phyloP scores from a whole-genome alignment of 2,113 vertebrate genomes.

The Rhea americana region DNA sequence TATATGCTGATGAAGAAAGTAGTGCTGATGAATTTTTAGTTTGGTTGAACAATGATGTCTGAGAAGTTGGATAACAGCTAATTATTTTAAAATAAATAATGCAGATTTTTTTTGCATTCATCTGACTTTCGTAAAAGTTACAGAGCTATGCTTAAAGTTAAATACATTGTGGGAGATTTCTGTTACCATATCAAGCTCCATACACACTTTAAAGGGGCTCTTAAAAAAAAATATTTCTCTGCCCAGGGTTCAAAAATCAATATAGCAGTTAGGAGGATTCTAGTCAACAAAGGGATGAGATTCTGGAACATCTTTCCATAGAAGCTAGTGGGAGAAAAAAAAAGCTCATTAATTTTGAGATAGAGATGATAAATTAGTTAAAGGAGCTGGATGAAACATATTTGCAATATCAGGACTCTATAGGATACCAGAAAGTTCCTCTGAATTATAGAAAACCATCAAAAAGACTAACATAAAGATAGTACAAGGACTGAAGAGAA shows the following conservation, averaged over 20 bases:
- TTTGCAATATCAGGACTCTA: background rate
- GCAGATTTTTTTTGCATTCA: background rate
- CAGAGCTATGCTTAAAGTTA: background rate
- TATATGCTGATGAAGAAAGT: background rate
- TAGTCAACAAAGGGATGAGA: slow-evolving; percentile 25
- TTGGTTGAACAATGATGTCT: background rate
- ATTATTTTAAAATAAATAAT: background rate
- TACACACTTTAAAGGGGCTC: background rate
- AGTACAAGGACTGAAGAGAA: background rate
- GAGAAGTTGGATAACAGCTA: background rate
- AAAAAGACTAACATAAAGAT: background rate
- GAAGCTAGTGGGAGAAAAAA: background rate
- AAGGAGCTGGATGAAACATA: background rate
- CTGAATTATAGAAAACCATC: background rate
- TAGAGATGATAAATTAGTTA: slow-evolving; percentile 5
- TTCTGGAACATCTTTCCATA: slow-evolving; percentile 11
- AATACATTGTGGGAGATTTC: background rate
- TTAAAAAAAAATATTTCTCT: background rate
- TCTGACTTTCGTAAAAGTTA: background rate
- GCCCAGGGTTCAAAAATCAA: background rate
- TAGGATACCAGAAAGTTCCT: background rate
- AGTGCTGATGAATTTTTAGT: background rate
- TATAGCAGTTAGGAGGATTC: background rate
- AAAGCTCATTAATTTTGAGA: slow-evolving; percentile 2
- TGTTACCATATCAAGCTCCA: background rate